Conservation (phyloP, 2,888 invertebrate species). For the Phyllotreta cruciferae region DNA sequence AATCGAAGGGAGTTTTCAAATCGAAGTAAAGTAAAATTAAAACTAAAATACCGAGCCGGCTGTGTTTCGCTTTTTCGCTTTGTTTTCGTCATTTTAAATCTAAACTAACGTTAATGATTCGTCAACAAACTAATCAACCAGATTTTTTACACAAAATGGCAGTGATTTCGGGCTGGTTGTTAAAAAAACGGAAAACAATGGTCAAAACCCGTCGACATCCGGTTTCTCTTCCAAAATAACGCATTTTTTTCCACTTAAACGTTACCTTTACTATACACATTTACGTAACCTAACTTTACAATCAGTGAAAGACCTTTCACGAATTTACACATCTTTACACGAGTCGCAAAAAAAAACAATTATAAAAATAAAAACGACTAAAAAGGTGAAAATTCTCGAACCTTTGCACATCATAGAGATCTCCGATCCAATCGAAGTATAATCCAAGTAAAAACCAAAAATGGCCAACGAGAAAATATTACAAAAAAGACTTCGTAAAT, state of each 20-base stretch:
- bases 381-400: slow-evolving; percentile 37
- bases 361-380: too few species aligned
- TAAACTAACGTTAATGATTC: slow-evolving; percentile 49
- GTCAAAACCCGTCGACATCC: slow-evolving; percentile 44
- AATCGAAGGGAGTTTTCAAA: too few species aligned
- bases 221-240: slow-evolving; percentile 35
- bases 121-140: slow-evolving; percentile 49
- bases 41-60: neutral
- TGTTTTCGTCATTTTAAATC: slow-evolving; percentile 20
- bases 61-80: neutral
- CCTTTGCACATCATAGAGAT: slow-evolving; percentile 45
- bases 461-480: slow-evolving; percentile 20
- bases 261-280: slow-evolving; percentile 54
- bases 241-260: too few species aligned
- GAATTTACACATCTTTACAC: slow-evolving; percentile 46
- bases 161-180: slow-evolving; percentile 56
- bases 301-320: slow-evolving; percentile 54
- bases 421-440: slow-evolving; percentile 34
- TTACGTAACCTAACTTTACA: slow-evolving; percentile 55
- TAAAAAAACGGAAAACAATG: slow-evolving; percentile 40
- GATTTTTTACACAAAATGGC: slow-evolving; percentile 48
- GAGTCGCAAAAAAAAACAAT: slow-evolving; percentile 35
- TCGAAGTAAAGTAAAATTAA: too few species aligned
- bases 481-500: neutral
- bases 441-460: slow-evolving; percentile 35